phyloP scores from a whole-genome alignment of 2,888 invertebrate species.

The Napeogenes inachia region DNA sequence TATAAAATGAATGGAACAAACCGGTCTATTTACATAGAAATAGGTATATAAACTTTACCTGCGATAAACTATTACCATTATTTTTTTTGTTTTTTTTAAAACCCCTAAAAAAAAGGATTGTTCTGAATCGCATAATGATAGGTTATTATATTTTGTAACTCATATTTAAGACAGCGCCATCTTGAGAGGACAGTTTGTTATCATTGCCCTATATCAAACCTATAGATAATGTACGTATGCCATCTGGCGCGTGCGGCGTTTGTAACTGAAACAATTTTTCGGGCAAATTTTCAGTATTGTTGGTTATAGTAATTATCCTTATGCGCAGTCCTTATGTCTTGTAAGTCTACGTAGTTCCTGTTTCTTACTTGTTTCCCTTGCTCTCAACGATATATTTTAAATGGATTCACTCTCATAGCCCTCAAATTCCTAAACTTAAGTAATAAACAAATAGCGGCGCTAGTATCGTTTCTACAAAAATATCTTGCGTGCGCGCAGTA shows the following conservation, averaged over 20 bases:
- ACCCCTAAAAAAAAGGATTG: too few relatives aligned
- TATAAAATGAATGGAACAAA: too few relatives aligned
- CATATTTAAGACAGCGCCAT: conserved; percentile 4
- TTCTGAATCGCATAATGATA: too few relatives aligned
- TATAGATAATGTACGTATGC: not conserved
- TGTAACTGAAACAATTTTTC: not conserved
- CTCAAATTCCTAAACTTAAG: conserved; percentile 22
- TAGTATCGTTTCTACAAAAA: conserved; percentile 60
- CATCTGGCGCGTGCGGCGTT: not conserved
- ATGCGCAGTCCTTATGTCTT: too few relatives aligned
- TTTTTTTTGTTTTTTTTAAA: too few relatives aligned
- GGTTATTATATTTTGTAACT: not conserved
- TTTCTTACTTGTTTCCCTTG: not conserved
- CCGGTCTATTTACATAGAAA: too few relatives aligned
- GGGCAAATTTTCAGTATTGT: not conserved
- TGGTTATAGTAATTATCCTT: not conserved
- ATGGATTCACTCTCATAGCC: conserved; percentile 6
- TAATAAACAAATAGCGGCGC: conserved; percentile 51
- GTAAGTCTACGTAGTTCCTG: too few relatives aligned
- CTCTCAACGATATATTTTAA: conserved; percentile 1
- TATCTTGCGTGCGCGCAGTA: conserved; percentile 57
- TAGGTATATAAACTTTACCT: too few relatives aligned
- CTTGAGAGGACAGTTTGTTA: not conserved
- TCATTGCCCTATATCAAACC: not conserved
- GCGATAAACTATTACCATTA: too few relatives aligned